Evolutionary conservation across 2,888 invertebrate genomes (phyloP).

Genomic region (Serripes groenlandicus): DNA sequence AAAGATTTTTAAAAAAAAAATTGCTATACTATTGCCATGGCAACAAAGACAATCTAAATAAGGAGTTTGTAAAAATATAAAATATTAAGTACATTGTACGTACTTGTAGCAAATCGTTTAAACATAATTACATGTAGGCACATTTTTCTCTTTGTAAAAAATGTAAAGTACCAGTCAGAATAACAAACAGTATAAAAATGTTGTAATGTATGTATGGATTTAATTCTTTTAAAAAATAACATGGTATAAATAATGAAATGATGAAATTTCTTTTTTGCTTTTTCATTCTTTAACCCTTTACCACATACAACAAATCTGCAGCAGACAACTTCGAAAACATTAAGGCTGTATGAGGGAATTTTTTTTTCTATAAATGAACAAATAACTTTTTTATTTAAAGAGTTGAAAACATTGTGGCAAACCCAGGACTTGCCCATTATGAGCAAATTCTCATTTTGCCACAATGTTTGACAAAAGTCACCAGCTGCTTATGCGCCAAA

Average conservation of each 20-base stretch:
- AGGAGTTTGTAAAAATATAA: neutral
- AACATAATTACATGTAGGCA: conserved; percentile 25
- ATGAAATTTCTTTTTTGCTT: too few relatives aligned
- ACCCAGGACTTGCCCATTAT: neutral
- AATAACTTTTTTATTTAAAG: too few relatives aligned
- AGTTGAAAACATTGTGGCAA: neutral
- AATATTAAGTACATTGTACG: conserved; percentile 13
- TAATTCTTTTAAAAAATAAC: conserved; percentile 57
- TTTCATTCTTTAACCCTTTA: neutral
- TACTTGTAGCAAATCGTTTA: conserved; percentile 26
- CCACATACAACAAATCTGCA: neutral
- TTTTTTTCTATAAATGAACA: too few relatives aligned
- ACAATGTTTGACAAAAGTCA: too few relatives aligned
- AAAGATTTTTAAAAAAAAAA: too few relatives aligned
- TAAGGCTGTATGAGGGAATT: neutral
- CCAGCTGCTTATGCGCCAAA: too few relatives aligned
- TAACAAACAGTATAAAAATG: conserved; percentile 50
- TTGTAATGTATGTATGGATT: conserved; percentile 64
- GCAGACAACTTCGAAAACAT: neutral
- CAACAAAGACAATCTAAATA: neutral
- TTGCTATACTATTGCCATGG: conserved; percentile 5
- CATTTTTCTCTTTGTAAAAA: conserved; percentile 18
- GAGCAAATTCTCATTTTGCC: neutral
- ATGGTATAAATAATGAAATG: conserved; percentile 65
- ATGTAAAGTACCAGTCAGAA: conserved; percentile 48